These are phyloP conservation scores for Nematopogon swammerdamellus DNA, from an alignment of 2,888 invertebrate species.

Conservation along the genomic window DNA sequence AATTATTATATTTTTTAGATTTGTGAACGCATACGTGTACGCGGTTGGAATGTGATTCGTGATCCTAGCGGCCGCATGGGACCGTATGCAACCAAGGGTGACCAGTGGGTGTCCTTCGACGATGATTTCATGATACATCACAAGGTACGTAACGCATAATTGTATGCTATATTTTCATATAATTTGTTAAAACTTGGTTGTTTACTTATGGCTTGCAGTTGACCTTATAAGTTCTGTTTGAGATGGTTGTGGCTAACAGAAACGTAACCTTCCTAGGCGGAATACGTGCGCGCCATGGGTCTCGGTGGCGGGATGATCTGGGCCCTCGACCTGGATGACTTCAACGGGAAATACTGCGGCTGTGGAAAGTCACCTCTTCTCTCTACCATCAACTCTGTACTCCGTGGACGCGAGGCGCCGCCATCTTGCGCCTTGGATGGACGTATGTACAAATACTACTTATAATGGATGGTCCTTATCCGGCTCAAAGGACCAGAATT, in stretches of 20 bases:
- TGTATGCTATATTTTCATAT: too few relatives aligned
- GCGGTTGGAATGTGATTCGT: conserved; percentile 74
- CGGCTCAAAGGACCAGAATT: too few relatives aligned
- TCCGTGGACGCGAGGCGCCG: conserved; percentile 65
- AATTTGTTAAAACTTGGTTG: too few relatives aligned
- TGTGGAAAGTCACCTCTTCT: conserved; percentile 81
- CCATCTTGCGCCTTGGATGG: conserved; percentile 46
- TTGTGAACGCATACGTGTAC: conserved; percentile 71
- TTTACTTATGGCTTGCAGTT: too few relatives aligned
- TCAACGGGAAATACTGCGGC: conserved; percentile 68
- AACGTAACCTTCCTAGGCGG: too few relatives aligned
- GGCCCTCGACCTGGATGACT: conserved; percentile 87
- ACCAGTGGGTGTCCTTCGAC: conserved; percentile 94
- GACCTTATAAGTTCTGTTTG: too few relatives aligned
- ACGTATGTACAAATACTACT: conserved; percentile 24
- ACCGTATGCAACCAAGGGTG: conserved; percentile 77
- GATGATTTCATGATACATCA: conserved; percentile 79
- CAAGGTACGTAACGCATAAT: conserved; percentile 54
- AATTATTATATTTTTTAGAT: conserved; percentile 51
- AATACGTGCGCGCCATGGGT: conserved; percentile 74
- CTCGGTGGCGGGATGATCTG: conserved; percentile 88
- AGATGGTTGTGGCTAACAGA: too few relatives aligned
- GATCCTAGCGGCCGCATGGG: conserved; percentile 82
- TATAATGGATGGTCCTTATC: too few relatives aligned
- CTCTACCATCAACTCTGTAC: conserved; percentile 74